Conservation (phyloP, 2,888 invertebrate species). For the Catocala sponsa region DNA sequence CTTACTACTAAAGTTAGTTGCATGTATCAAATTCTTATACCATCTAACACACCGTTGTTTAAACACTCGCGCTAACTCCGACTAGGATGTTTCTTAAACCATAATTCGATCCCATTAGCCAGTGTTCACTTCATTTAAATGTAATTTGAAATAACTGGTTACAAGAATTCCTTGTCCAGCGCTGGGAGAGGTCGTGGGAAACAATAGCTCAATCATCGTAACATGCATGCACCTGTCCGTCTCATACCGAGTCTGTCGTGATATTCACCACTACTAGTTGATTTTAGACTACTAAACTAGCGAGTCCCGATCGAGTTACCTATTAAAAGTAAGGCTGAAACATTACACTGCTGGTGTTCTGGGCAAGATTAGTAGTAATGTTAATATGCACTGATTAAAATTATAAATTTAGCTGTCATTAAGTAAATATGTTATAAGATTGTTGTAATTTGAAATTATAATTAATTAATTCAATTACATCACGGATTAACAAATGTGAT, state of each 20-base stretch:
- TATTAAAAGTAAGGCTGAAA: background rate
- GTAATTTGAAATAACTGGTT: slow-evolving; percentile 36
- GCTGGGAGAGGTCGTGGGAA: slow-evolving; percentile 74
- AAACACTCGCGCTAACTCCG: no score
- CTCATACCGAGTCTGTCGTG: slow-evolving; percentile 58
- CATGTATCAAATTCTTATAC: no score
- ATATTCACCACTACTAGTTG: slow-evolving; percentile 53
- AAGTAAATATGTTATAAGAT: no score
- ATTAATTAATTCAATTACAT: no score
- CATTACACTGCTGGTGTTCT: no score
- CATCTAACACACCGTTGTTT: no score
- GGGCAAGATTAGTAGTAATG: no score
- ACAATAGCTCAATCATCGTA: slow-evolving; percentile 84
- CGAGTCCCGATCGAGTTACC: slow-evolving; percentile 6
- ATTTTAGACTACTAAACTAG: slow-evolving; percentile 11
- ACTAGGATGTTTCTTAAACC: background rate
- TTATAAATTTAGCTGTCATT: no score
- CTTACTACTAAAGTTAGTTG: no score
- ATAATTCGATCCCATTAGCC: slow-evolving; percentile 17
- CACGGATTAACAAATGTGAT: no score
- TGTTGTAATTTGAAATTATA: no score
- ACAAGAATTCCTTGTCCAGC: slow-evolving; percentile 30
- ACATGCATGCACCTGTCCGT: slow-evolving; percentile 79
- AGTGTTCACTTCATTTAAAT: slow-evolving; percentile 38
- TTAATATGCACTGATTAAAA: no score